phyloP scores from a whole-genome alignment of 2,888 invertebrate genomes.

The Xanthia icteritia region DNA sequence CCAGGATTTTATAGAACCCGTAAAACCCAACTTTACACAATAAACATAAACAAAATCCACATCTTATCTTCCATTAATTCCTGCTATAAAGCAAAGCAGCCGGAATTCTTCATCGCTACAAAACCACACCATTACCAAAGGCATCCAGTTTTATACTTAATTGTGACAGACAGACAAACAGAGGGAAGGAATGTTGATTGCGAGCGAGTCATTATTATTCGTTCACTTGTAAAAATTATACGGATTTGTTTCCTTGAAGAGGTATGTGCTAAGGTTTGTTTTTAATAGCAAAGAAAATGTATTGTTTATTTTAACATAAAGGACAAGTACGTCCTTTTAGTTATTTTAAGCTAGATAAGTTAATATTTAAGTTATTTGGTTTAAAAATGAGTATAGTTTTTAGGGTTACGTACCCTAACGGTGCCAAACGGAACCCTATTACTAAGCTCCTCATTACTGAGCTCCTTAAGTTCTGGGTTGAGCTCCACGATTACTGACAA shows the following conservation, averaged over 20 bases:
- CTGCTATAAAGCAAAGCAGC: conserved; percentile 24
- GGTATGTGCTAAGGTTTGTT: conserved; percentile 1
- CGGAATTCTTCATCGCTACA: conserved; percentile 45
- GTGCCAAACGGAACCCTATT: too few relatives aligned
- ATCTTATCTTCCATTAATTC: conserved; percentile 38
- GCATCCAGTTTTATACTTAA: conserved; percentile 52
- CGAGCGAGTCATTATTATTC: conserved; percentile 46
- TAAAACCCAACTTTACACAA: conserved; percentile 1
- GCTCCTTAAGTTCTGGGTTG: too few relatives aligned
- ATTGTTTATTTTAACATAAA: background rate
- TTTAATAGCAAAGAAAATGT: background rate
- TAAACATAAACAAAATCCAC: conserved; percentile 13
- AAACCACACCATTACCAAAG: conserved; percentile 43
- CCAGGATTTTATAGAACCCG: background rate
- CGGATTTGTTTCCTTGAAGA: conserved; percentile 3
- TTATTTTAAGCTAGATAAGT: too few relatives aligned
- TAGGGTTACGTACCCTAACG: too few relatives aligned
- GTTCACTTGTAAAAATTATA: conserved; percentile 53
- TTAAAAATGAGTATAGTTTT: too few relatives aligned
- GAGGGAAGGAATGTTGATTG: conserved; percentile 64
- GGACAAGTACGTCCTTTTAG: background rate
- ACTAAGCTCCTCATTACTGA: too few relatives aligned
- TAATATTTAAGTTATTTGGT: too few relatives aligned
- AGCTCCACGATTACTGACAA: too few relatives aligned
- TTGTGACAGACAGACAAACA: conserved; percentile 49